Evolutionary conservation across 2,797 vertebrate genomes (phyloP).

Genomic region (Paguma larvata): DNA sequence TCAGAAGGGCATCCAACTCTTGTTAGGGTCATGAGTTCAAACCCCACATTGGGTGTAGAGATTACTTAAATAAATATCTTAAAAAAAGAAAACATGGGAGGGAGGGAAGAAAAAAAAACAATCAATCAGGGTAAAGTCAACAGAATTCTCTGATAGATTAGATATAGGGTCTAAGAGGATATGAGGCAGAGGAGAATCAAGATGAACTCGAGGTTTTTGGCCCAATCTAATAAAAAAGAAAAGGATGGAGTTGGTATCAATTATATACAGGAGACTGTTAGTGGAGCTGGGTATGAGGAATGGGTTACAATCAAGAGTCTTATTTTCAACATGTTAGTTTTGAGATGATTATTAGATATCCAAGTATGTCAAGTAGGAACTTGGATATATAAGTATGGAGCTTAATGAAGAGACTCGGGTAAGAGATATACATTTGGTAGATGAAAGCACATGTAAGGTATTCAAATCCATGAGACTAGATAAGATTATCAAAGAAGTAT

Average conservation of each 20-base stretch:
- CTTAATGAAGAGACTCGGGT: neutral
- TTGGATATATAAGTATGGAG: neutral
- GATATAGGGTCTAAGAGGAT: neutral
- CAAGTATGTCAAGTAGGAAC: neutral
- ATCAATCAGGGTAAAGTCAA: neutral
- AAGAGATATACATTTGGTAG: neutral
- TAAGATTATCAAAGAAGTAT: neutral
- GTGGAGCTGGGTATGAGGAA: neutral
- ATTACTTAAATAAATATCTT: no score
- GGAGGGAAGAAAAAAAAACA: neutral
- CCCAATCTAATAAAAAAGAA: neutral
- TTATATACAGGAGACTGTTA: neutral
- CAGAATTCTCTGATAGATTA: neutral
- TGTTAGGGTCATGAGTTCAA: no score
- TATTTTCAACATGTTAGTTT: neutral
- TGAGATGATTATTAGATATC: neutral
- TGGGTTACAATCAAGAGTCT: neutral
- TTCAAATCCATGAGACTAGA: neutral
- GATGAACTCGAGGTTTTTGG: neutral
- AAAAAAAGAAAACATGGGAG: neutral
- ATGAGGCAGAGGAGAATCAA: constrained; percentile 24
- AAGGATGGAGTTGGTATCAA: neutral
- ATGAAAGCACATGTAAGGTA: neutral
- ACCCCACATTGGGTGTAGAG: no score
- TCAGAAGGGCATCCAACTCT: no score